These are phyloP conservation scores for Macheiramphus alcinus DNA, from an alignment of 2,113 vertebrate genomes.

Conservation along the genomic window DNA sequence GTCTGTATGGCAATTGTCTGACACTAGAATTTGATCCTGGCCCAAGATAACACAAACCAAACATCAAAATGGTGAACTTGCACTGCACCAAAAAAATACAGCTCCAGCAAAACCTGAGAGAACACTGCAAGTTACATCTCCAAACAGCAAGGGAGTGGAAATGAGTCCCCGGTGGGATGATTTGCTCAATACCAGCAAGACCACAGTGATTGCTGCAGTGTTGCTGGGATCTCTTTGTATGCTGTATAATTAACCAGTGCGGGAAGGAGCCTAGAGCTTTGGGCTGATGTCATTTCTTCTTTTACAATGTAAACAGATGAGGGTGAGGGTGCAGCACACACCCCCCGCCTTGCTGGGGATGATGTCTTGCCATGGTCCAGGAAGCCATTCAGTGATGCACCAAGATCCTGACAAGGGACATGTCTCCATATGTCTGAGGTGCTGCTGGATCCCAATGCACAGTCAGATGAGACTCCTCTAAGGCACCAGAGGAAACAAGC, in stretches of 20 bases:
- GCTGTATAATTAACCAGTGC: fast-evolving
- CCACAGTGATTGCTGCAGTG: not conserved
- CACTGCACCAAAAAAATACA: not conserved
- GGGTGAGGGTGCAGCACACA: not conserved
- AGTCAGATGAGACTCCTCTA: not conserved
- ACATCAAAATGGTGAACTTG: not conserved
- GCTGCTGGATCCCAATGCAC: not conserved
- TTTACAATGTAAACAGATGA: not conserved
- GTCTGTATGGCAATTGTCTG: not conserved
- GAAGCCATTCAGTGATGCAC: not conserved
- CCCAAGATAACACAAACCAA: not conserved
- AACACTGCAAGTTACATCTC: not conserved
- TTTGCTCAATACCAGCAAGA: not conserved
- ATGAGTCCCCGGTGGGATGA: not conserved
- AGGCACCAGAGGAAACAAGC: not conserved
- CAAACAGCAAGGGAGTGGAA: not conserved
- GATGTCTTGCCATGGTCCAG: not conserved
- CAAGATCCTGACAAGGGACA: not conserved
- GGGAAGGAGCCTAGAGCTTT: not conserved
- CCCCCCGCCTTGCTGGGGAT: fast-evolving
- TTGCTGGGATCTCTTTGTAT: not conserved
- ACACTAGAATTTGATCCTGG: not conserved
- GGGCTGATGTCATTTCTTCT: not conserved
- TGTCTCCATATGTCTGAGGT: not conserved
- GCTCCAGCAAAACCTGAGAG: not conserved